phyloP scores from a whole-genome alignment of 2,797 vertebrate genomes.

The Muscicapa comitata region DNA sequence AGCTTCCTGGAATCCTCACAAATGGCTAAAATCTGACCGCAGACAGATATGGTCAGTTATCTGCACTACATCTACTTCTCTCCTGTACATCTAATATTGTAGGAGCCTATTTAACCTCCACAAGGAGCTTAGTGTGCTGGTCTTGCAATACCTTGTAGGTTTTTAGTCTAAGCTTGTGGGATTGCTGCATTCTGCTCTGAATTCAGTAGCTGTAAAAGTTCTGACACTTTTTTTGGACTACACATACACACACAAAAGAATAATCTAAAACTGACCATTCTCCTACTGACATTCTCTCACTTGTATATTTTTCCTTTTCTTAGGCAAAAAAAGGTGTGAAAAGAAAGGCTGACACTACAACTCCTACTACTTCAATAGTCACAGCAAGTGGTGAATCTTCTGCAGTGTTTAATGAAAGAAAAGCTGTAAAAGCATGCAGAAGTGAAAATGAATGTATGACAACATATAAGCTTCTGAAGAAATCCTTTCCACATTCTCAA shows the following conservation, averaged over 20 bases:
- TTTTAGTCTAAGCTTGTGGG: neutral
- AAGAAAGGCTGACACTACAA: conserved; percentile 84
- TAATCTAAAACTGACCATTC: neutral
- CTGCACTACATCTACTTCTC: neutral
- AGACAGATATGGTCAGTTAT: neutral
- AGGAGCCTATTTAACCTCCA: too few species aligned
- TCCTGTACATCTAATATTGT: neutral
- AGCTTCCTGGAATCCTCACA: neutral
- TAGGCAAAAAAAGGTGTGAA: conserved; percentile 85
- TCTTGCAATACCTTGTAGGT: neutral
- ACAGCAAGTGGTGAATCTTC: conserved; percentile 63
- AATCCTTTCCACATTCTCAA: conserved; percentile 74
- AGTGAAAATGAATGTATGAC: conserved; percentile 61
- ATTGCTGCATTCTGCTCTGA: neutral
- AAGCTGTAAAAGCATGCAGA: conserved; percentile 51
- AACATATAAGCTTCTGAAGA: conserved; percentile 77
- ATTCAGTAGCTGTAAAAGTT: neutral
- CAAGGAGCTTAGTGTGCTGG: neutral
- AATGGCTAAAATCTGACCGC: neutral
- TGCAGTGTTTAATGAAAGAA: conserved; percentile 36
- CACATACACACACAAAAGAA: neutral
- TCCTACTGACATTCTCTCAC: neutral
- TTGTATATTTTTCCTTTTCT: neutral
- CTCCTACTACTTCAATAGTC: conserved; percentile 65
- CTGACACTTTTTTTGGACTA: neutral